These are phyloP conservation scores for Prenolepis imparis DNA, from an alignment of 2,888 invertebrate species.

Conservation along the genomic window DNA sequence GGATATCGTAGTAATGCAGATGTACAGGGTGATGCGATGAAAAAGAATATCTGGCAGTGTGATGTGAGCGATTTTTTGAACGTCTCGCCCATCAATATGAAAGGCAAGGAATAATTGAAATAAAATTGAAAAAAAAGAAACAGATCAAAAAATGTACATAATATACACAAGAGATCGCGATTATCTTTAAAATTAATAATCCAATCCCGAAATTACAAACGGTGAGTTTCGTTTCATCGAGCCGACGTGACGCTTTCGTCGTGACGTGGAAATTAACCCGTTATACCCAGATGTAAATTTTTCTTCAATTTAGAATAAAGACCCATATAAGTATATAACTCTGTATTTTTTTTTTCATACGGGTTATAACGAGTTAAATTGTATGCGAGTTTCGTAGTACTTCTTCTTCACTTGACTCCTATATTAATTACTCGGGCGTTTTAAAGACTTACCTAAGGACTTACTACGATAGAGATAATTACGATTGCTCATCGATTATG, in stretches of 20 bases:
- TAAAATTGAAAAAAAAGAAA: not conserved
- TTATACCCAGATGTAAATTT: conserved; percentile 32
- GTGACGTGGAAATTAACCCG: conserved; percentile 41
- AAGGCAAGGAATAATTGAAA: conserved; percentile 2
- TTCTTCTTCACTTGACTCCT: conserved; percentile 57
- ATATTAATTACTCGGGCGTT: conserved; percentile 56
- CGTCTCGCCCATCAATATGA: conserved; percentile 54
- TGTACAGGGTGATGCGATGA: conserved; percentile 71
- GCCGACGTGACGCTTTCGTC: not conserved
- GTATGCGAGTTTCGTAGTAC: conserved; percentile 54
- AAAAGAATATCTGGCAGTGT: conserved; percentile 59
- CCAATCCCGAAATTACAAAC: conserved; percentile 39
- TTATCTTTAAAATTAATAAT: not conserved
- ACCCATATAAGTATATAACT: not conserved
- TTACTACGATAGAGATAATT: conserved; percentile 68
- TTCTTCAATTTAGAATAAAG: not conserved
- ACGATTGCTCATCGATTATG: conserved; percentile 75
- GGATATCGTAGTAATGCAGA: conserved; percentile 64
- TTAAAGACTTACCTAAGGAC: conserved; percentile 67
- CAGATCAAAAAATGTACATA: not conserved
- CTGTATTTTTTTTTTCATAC: not conserved
- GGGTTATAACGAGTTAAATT: conserved; percentile 46
- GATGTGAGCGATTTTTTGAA: conserved; percentile 73
- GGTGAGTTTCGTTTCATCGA: conserved; percentile 13
- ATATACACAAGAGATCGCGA: not conserved